phyloP scores from a whole-genome alignment of 1,140 invertebrate species.

The Saccostrea cuccullata region DNA sequence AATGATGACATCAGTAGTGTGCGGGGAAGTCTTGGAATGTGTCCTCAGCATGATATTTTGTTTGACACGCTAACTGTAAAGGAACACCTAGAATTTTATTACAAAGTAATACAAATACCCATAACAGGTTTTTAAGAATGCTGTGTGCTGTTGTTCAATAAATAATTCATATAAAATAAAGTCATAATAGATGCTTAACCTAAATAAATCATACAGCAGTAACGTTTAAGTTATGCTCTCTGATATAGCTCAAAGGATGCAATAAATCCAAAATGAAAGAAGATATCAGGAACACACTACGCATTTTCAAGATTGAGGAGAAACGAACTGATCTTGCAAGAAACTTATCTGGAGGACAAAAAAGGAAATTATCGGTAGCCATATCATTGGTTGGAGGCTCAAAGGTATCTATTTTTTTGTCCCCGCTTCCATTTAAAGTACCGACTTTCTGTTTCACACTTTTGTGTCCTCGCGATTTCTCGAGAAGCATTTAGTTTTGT shows the following conservation, averaged over 20 bases:
- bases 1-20: conserved; percentile 80
- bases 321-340: conserved; percentile 85
- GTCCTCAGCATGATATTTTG: conserved; percentile 96
- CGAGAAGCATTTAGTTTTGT: too few species aligned
- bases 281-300: conserved; percentile 80
- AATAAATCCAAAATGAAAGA: conserved; percentile 79
- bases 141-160: not conserved
- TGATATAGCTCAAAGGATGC: conserved; percentile 83
- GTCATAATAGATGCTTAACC: too few species aligned
- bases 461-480: too few species aligned
- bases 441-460: too few species aligned
- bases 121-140: not conserved
- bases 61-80: conserved; percentile 93
- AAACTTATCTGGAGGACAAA: conserved; percentile 82
- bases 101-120: conserved; percentile 71
- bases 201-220: not conserved
- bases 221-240: not conserved
- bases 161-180: not conserved
- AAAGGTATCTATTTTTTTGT: conserved; percentile 68
- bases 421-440: too few species aligned
- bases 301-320: conserved; percentile 81
- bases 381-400: conserved; percentile 80
- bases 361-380: conserved; percentile 79
- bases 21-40: conserved; percentile 88
- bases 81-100: conserved; percentile 94